Conservation (phyloP, 1,140 invertebrate species). For the Drosophila ambigua region DNA sequence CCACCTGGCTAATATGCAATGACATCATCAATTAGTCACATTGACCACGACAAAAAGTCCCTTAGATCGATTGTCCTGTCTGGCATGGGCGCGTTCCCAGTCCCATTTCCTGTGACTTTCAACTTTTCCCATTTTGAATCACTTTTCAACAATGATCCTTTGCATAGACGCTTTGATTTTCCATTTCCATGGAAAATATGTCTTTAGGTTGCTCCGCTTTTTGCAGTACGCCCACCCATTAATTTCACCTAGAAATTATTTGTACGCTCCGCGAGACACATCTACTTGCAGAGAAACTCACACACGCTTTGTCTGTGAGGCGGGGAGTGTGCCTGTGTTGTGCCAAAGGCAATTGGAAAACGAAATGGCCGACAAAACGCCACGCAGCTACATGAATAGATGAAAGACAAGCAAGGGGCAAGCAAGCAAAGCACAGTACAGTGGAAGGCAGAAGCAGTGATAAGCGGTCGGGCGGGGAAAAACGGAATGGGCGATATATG, state of each 20-base stretch:
- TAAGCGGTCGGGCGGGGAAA: conserved; percentile 38
- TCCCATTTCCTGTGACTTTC: background rate
- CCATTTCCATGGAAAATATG: conserved; percentile 14
- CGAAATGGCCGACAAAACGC: conserved; percentile 77
- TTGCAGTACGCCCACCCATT: conserved; percentile 46
- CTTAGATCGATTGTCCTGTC: conserved; percentile 35
- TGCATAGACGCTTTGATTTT: too few species aligned
- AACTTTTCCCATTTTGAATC: too few species aligned
- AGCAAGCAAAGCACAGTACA: conserved; percentile 5
- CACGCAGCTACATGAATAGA: conserved; percentile 51
- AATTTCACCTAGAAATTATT: conserved; percentile 58
- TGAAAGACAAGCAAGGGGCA: conserved; percentile 19
- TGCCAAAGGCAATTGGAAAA: conserved; percentile 74
- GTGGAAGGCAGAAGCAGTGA: conserved; percentile 61
- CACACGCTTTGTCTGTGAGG: conserved; percentile 21
- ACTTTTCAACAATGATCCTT: too few species aligned
- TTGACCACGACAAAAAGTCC: background rate
- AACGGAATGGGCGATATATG: conserved; percentile 59
- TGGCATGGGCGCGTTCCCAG: background rate
- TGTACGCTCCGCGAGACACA: conserved; percentile 32
- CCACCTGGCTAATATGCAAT: background rate
- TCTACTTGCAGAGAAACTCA: conserved; percentile 29
- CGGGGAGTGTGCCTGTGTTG: conserved; percentile 34
- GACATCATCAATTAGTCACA: conserved; percentile 40
- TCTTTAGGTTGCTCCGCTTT: conserved; percentile 6